Evolutionary conservation across 2,888 invertebrate genomes (phyloP).

Genomic region (Drosophila dives): DNA sequence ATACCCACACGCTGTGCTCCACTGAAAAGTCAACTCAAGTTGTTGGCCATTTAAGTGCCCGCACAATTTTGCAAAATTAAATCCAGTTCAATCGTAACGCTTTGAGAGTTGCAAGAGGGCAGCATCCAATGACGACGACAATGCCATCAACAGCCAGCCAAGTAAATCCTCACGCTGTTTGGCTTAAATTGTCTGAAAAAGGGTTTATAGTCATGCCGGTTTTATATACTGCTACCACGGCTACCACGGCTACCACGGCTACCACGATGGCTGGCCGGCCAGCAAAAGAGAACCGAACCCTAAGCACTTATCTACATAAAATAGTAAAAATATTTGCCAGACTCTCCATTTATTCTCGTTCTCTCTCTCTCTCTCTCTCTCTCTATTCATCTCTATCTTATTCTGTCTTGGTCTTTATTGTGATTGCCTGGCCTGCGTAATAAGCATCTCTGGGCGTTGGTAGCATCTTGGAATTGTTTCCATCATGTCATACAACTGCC

Average conservation of each 20-base stretch:
- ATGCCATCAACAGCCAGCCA: conserved; percentile 32
- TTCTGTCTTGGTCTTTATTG: conserved; percentile 46
- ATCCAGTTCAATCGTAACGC: conserved; percentile 78
- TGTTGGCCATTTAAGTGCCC: conserved; percentile 73
- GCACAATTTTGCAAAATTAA: conserved; percentile 78
- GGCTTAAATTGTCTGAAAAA: conserved; percentile 81
- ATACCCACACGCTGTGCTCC: conserved; percentile 7
- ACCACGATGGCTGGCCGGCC: conserved; percentile 15
- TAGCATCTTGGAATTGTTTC: conserved; percentile 66
- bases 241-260: background rate
- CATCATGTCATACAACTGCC: conserved; percentile 73
- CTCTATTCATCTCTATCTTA: conserved; percentile 4
- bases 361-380: background rate
- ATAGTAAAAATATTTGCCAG: conserved; percentile 70
- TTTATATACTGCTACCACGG: conserved; percentile 61
- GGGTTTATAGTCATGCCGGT: conserved; percentile 76
- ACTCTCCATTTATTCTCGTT: conserved; percentile 2
- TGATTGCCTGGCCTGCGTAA: conserved; percentile 65
- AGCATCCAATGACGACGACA: background rate
- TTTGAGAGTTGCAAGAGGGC: conserved; percentile 41
- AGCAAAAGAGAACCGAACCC: conserved; percentile 34
- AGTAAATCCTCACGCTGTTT: conserved; percentile 73
- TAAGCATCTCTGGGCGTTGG: conserved; percentile 57
- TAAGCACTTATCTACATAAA: conserved; percentile 73
- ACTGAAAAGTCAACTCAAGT: conserved; percentile 50